phyloP scores from a whole-genome alignment of 2,113 vertebrate genomes.

The Labeo catla region DNA sequence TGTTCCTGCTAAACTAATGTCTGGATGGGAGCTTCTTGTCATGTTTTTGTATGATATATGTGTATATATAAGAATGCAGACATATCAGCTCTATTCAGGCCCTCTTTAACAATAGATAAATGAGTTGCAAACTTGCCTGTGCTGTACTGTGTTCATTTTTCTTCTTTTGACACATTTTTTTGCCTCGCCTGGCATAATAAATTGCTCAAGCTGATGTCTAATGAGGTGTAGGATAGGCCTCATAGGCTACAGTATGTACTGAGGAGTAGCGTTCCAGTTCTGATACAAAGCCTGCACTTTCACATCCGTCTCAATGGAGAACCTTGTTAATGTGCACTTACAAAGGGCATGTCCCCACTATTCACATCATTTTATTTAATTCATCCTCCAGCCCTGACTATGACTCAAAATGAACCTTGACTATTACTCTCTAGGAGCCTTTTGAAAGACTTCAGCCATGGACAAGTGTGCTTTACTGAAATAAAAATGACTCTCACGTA shows the following conservation, averaged over 20 bases:
- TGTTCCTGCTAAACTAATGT: conserved; percentile 4
- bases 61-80: conserved; percentile 26
- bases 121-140: conserved; percentile 42
- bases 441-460: conserved; percentile 4
- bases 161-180: conserved; percentile 49
- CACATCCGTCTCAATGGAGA: background rate
- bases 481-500: background rate
- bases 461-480: background rate
- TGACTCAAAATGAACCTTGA: conserved; percentile 2
- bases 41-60: conserved; percentile 34
- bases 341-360: conserved; percentile 29
- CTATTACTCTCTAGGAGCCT: background rate
- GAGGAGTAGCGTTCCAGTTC: background rate
- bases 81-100: conserved; percentile 28
- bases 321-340: conserved; percentile 30
- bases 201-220: conserved; percentile 49
- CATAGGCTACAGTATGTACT: conserved; percentile 24
- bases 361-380: conserved; percentile 11
- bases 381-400: background rate
- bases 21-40: conserved; percentile 1
- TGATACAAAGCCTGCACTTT: conserved; percentile 13
- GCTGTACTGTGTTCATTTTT: conserved; percentile 53
- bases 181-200: conserved; percentile 46
- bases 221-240: conserved; percentile 48
- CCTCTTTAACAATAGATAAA: conserved; percentile 53